Base-by-base conservation (phyloP, 2,113 vertebrate genomes). In the Corapipo altera region DNA sequence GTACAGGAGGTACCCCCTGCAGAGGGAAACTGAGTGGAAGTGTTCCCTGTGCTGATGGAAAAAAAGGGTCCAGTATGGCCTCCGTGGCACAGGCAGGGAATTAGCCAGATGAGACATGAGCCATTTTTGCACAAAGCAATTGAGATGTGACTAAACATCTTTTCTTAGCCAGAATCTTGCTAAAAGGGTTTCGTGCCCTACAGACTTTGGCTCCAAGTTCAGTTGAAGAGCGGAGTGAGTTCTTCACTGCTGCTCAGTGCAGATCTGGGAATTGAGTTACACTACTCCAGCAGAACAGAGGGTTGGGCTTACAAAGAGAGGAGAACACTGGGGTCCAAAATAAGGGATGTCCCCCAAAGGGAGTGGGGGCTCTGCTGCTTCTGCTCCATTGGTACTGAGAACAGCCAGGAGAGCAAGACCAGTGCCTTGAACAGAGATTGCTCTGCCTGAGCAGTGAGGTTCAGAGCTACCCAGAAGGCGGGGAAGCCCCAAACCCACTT, bases 1-100 rank as follows among this genome's bases (percentile, higher is more conserved):
- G 77, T 21, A 46, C 1, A 0, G 39, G 9, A 64, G 52, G 21
- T 35, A 33, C 24, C 30, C 13, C 0, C 0, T 1, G 4, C 35
- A 24, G 9, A 33, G 15, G 27, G 16, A 51, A 77, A 39, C 14
- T 1, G 9, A 85, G 52, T 8, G 3, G 54, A 71, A 74, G 26
- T 10, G 18, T 13, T 90, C 37, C 58, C 54, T 54, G 35, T 57
- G 33, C 52, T 64, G 30, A 35, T 1, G 2, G 79, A 33, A 64
- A 64, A 41, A 44, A 57, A 4, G 12, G 24, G 33, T 81, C 65
- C 55, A 62, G 58, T 46, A 59, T 0, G 2, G 33, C 55, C 9
- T 4, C 69, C 48, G 64, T 52, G 21, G 58, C 57, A 75, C 20
- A 55, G 37, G 21, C 58, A 55, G 69, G 51, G 82, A 88, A 62